Percentiles rank a stretch among this genome's conserved stretches.
These are phyloP conservation scores for Anguilla megastoma DNA, from an alignment of 2,797 vertebrate genomes.

Conservation along the genomic window DNA sequence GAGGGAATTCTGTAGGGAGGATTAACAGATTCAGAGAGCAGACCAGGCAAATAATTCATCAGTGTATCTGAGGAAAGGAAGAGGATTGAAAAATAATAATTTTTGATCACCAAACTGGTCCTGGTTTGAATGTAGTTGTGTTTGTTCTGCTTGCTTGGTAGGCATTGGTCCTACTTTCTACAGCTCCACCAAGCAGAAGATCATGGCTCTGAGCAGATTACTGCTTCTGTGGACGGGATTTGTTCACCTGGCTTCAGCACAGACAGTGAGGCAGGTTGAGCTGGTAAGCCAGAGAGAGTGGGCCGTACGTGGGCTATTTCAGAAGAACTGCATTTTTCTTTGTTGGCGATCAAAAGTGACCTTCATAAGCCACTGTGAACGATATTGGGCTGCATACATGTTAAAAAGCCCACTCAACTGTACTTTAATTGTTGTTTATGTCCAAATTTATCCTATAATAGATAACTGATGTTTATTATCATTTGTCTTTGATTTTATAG, in stretches of 20 bases:
- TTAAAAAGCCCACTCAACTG: no score
- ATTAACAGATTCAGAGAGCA: neutral
- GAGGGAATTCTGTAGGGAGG: neutral
- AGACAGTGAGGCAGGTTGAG: neutral
- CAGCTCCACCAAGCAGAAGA: neutral
- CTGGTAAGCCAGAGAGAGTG: neutral
- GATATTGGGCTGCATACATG: no score
- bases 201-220: constrained; percentile 12
- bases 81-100: neutral
- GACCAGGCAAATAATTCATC: neutral
- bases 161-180: neutral
- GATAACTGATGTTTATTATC: neutral
- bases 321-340: neutral
- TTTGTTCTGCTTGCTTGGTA: neutral
- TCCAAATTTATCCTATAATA: no score
- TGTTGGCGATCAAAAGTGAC: neutral
- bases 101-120: neutral
- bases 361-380: no score
- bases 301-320: neutral
- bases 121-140: neutral
- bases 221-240: constrained; percentile 23
- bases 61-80: neutral
- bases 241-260: neutral
- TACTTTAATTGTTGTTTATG: no score
- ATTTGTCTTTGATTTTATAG: no score